phyloP scores from a whole-genome alignment of 1,140 invertebrate genomes.

The Dendrolimus punctatus region DNA sequence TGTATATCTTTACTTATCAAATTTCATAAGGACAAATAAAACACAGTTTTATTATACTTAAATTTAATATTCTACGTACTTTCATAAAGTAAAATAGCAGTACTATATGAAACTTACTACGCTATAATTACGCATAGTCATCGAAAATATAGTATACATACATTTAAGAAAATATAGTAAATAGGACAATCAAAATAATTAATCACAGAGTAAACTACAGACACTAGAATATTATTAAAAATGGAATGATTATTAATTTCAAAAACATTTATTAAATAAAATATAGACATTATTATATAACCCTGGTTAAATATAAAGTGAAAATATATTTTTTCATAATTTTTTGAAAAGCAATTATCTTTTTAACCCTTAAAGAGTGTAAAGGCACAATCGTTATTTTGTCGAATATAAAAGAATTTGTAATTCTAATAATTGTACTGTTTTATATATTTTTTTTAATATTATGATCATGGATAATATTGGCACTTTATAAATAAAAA shows the following conservation, averaged over 20 bases:
- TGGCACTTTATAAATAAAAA: slow-evolving; percentile 19
- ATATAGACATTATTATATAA: slow-evolving; percentile 27
- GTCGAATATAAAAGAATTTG: slow-evolving; percentile 23
- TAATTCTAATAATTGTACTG: slow-evolving; percentile 36
- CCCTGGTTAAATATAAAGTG: slow-evolving; percentile 22
- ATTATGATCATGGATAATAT: slow-evolving; percentile 16
- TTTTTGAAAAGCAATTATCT: slow-evolving; percentile 25
- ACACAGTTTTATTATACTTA: slow-evolving; percentile 18
- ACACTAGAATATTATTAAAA: slow-evolving; percentile 40
- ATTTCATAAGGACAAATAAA: slow-evolving; percentile 4
- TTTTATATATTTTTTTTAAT: slow-evolving; percentile 18
- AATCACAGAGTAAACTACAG: slow-evolving; percentile 53
- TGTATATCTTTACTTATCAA: not conserved
- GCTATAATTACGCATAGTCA: slow-evolving; percentile 33
- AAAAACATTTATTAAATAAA: slow-evolving; percentile 32
- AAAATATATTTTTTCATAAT: slow-evolving; percentile 33
- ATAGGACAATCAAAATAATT: slow-evolving; percentile 45
- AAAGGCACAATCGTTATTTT: slow-evolving; percentile 51
- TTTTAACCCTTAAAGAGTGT: slow-evolving; percentile 33
- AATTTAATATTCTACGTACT: slow-evolving; percentile 62
- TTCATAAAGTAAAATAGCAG: slow-evolving; percentile 38
- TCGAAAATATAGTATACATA: slow-evolving; percentile 26
- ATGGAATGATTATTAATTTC: slow-evolving; percentile 50
- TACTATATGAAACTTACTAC: slow-evolving; percentile 47
- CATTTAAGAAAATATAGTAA: slow-evolving; percentile 33